A percentile compares a stretch with the other conserved stretches of the same genome.
phyloP scores from a whole-genome alignment of 1,140 invertebrate species.

The Carcinoscorpius rotundicauda region DNA sequence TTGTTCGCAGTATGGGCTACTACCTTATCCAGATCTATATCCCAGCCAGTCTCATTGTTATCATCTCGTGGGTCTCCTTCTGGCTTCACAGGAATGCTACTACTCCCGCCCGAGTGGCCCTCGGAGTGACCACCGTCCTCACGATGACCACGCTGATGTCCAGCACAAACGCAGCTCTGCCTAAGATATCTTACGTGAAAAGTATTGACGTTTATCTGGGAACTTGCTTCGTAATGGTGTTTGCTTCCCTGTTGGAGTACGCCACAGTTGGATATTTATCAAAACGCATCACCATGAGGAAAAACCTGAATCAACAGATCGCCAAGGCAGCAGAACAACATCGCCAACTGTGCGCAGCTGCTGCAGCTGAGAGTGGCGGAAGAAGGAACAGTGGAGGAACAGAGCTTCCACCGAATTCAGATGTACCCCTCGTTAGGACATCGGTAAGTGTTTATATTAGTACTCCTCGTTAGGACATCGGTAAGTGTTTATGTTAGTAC shows the following conservation, averaged over 20 bases:
- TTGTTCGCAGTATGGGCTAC: conserved; percentile 96
- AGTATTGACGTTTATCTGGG: conserved; percentile 96
- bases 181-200: conserved; percentile 97
- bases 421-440: conserved; percentile 18
- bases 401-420: conserved; percentile 14
- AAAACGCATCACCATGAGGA: conserved; percentile 87
- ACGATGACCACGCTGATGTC: conserved; percentile 99
- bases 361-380: conserved; percentile 7
- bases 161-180: conserved; percentile 91
- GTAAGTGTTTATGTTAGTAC: too few relatives aligned
- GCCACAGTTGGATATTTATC: conserved; percentile 91
- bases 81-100: conserved; percentile 88
- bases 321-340: conserved; percentile 79
- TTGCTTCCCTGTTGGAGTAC: conserved; percentile 86
- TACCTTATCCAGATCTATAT: conserved; percentile 99
- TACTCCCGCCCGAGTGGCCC: conserved; percentile 89
- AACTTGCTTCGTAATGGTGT: conserved; percentile 98
- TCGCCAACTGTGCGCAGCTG: conserved; percentile 17
- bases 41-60: conserved; percentile 94
- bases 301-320: conserved; percentile 71
- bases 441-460: conserved; percentile 12
- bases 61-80: conserved; percentile 97
- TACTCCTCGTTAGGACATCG: too few relatives aligned
- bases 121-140: conserved; percentile 91
- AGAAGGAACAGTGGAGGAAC: background rate